Base-by-base conservation (phyloP, 2,888 invertebrate species). In the Ennomos fuscantarius region DNA sequence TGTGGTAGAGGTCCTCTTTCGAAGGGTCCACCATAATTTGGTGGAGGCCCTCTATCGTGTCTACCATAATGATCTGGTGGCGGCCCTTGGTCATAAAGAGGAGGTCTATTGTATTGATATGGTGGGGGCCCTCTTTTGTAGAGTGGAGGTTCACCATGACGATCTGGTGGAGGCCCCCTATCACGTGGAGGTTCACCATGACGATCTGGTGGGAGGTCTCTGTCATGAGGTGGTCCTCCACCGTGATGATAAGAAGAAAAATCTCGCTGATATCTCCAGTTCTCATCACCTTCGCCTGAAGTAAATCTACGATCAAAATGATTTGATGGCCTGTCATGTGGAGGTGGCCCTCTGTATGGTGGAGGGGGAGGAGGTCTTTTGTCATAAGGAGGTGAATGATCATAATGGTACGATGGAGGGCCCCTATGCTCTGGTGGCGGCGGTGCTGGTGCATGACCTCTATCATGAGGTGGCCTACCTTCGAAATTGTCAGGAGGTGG, bases 361-460 rank as follows among this genome's bases (percentile, higher is more conserved):
- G 42, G 11, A 36, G 56, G 47, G 0, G 65, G 54, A 12, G 60
- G 48, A 34, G 49, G 42, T 47, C 8, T 9, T 42, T 35, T 15
- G 8, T 45, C 41, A 11, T 42, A 32, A 12, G 54, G 55, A 9
- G 55, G 48, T 13, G 37, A 48, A 43, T 32, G 13, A 3, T 10
- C 11, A 33, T 33, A 3, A 8, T 32, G 36, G 9, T 9, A 33
- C 24, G 41, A 32, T 12, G 44, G 41, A 35, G 46, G 42, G 36
- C 46, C 39, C 2, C 54, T 15, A 44, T 62, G 54, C 11, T 57
- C 53, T 12, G 55, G 68, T 2, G 67, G 57, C 1, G 67, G 65
- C 8, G 55, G 62, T 12, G 55, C 67, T 2, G 67, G 57, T 1
- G 67, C 63, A 9, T 54, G 62, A n/a, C 54, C 32, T 55, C 63